Evolutionary conservation across 1,140 invertebrate genomes (phyloP).

Genomic region (Drosophila sproati): DNA sequence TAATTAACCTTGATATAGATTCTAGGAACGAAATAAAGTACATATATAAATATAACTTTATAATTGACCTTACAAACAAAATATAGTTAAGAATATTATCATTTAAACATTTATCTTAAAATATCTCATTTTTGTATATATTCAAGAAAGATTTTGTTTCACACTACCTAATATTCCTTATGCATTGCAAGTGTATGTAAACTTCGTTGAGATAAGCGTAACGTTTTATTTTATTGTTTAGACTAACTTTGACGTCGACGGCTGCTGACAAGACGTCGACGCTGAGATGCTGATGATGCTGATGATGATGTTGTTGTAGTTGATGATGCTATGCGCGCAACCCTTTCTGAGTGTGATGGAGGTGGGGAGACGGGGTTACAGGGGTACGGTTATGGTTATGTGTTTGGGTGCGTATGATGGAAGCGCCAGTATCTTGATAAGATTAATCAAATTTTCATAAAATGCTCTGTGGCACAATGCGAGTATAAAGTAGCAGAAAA

Average conservation of each 20-base stretch:
- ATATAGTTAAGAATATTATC: too few relatives aligned
- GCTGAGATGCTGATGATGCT: constrained; percentile 44
- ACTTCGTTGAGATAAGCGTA: background rate
- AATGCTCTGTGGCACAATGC: constrained; percentile 50
- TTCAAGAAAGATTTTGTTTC: background rate
- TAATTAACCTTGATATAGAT: too few relatives aligned
- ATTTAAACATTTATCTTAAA: too few relatives aligned
- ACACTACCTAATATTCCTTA: background rate
- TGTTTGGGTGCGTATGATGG: constrained; percentile 45
- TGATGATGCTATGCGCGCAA: constrained; percentile 29
- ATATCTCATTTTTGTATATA: background rate
- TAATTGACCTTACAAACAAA: too few relatives aligned
- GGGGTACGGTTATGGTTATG: constrained; percentile 13
- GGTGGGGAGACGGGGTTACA: background rate
- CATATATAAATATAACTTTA: too few relatives aligned
- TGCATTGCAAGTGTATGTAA: constrained; percentile 5
- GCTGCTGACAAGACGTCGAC: constrained; percentile 44
- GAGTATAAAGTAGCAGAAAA: constrained; percentile 69
- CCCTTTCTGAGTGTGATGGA: constrained; percentile 28
- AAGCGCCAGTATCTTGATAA: constrained; percentile 76
- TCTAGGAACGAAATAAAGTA: too few relatives aligned
- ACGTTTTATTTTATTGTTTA: constrained; percentile 19
- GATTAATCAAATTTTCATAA: constrained; percentile 84
- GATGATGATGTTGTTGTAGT: constrained; percentile 8
- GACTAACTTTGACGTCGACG: constrained; percentile 45